Evolutionary conservation across 2,888 invertebrate genomes (phyloP), one percentile per base, ranked within the genome.

Genomic region (Tricholauxania praeusta): DNA sequence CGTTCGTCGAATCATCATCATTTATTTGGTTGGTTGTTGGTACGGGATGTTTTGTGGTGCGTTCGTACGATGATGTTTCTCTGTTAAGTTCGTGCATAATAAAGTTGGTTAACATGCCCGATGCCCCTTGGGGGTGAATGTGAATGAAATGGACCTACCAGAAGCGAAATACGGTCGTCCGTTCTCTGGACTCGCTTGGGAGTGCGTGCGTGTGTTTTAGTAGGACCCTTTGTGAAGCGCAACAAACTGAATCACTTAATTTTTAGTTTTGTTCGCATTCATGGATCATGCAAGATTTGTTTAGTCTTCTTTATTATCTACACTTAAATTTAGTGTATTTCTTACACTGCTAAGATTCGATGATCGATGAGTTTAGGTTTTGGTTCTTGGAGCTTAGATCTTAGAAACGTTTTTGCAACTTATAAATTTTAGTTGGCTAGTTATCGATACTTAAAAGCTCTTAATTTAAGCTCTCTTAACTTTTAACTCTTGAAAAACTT

Each of bases 11-110:
- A 72, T 71, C 73, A 63, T 53, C 66, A 67, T 69, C 69, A 70
- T 60, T 70, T 70, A 70, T 70, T 70, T 67, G 63, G 67, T 67
- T 67, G 39, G 64, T 51, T 51, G 64, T 19, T 64, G 17, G 22
- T 19, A 48, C 63, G 48, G 63, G 47, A n/a, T 22, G 28, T 28
- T 28, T 28, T 28, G 28, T 4, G 28, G 28, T 28, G 22, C 32
- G 28, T 32, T 60, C 60, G 17, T 22, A 47, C 17, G 63, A 32
- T 48, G 47, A n/a, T 17, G 39, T 48, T 19, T 63, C n/a, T 60
- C 68, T 60, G 59, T 39, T 62, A 65, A 57, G 78, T 81, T 79
- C 77, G 80, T 82, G 79, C 79, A 82, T 80, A 82, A 84, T 81
- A 80, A 82, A 79, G 76, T 78, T 77, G 73, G 78, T 76, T 78